Percentiles rank a stretch among this genome's conserved stretches.
These are phyloP conservation scores for Phalacrocorax pelagicus DNA, from an alignment of 2,113 vertebrate genomes.

Conservation along the genomic window DNA sequence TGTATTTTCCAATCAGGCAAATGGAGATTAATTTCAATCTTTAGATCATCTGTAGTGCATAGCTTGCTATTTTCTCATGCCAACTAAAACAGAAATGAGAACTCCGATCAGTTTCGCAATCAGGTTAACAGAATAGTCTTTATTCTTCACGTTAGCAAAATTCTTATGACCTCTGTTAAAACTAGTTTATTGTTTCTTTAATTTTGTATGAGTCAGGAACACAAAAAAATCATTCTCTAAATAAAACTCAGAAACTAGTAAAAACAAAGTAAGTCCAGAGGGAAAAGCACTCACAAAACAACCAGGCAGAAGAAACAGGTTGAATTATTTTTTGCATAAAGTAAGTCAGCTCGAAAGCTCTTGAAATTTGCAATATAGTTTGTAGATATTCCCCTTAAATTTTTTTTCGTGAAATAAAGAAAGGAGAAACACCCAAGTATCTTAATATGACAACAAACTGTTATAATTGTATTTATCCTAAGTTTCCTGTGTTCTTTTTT, in stretches of 20 bases:
- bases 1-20: neutral
- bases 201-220: constrained; percentile 15
- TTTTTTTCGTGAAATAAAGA: neutral
- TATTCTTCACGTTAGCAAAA: constrained; percentile 13
- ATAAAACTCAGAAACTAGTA: constrained; percentile 11
- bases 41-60: neutral
- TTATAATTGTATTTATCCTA: neutral
- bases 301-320: constrained; percentile 4
- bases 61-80: neutral
- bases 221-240: constrained; percentile 29
- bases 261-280: constrained; percentile 24
- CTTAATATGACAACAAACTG: neutral
- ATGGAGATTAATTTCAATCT: neutral
- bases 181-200: constrained; percentile 38
- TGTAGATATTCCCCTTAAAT: neutral
- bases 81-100: constrained; percentile 24
- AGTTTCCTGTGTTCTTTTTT: neutral
- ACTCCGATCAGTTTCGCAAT: constrained; percentile 26
- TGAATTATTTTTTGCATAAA: neutral
- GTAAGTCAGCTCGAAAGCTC: neutral
- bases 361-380: neutral
- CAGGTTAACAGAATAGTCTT: constrained; percentile 6
- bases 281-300: neutral
- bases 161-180: constrained; percentile 34
- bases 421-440: neutral